A percentile compares a stretch with the other conserved stretches of the same genome.
phyloP scores from a whole-genome alignment of 1,140 invertebrate species.

The Drosophila pectinifera region DNA sequence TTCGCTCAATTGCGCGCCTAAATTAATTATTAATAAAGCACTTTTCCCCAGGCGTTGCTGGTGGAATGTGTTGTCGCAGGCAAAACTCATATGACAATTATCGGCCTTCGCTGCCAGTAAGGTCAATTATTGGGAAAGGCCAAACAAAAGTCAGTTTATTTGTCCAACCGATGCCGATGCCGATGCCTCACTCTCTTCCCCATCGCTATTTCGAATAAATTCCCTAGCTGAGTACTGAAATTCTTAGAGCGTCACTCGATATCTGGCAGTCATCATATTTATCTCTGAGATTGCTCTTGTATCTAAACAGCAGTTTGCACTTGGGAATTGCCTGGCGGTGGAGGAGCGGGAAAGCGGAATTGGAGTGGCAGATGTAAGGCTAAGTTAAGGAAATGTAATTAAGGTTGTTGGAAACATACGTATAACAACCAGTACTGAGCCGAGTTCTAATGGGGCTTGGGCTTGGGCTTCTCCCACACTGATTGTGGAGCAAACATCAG shows the following conservation, averaged over 20 bases:
- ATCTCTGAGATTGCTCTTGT: slow-evolving; percentile 32
- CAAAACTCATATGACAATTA: slow-evolving; percentile 56
- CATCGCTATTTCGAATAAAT: slow-evolving; percentile 6
- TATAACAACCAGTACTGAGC: slow-evolving; percentile 7
- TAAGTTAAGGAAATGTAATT: slow-evolving; percentile 10
- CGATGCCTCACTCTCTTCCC: slow-evolving; percentile 33
- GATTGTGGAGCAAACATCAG: slow-evolving; percentile 9
- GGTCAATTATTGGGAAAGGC: slow-evolving; percentile 72
- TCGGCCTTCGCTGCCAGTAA: slow-evolving; percentile 32
- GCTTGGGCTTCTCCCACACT: not conserved
- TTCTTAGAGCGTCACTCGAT: slow-evolving; percentile 19
- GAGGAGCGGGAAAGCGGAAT: not conserved
- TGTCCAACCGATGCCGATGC: slow-evolving; percentile 35
- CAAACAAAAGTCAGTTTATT: slow-evolving; percentile 50
- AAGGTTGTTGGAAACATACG: not conserved
- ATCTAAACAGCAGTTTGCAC: slow-evolving; percentile 64
- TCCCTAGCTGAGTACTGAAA: not conserved
- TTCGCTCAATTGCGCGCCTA: slow-evolving; percentile 55
- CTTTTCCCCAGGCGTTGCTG: slow-evolving; percentile 48
- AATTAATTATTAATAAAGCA: slow-evolving; percentile 76
- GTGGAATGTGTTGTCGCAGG: slow-evolving; percentile 34
- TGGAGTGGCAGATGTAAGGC: slow-evolving; percentile 4
- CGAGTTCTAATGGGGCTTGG: slow-evolving; percentile 5
- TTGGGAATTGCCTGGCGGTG: slow-evolving; percentile 26
- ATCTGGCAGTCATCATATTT: slow-evolving; percentile 10